phyloP scores from a whole-genome alignment of 53 echinoderm and acorn worm species.

The Astropecten irregularis region DNA sequence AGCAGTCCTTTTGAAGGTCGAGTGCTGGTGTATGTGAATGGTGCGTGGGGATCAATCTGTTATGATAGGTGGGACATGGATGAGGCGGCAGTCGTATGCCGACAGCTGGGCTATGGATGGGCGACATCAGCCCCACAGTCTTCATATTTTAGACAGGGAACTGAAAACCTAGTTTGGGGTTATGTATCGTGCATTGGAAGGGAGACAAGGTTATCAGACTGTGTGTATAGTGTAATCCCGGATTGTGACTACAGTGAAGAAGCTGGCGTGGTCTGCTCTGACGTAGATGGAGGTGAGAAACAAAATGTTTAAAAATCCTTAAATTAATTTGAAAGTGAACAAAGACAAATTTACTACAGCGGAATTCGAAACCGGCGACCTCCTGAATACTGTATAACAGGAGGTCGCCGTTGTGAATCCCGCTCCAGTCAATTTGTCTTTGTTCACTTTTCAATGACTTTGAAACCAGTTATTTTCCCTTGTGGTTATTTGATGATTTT shows the following conservation, averaged over 20 bases:
- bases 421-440: too few relatives aligned
- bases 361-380: too few relatives aligned
- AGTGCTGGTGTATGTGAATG: conserved; percentile 58
- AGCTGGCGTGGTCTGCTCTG: neutral
- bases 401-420: too few relatives aligned
- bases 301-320: too few relatives aligned
- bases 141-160: conserved; percentile 56
- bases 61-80: conserved; percentile 46
- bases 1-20: conserved; percentile 22
- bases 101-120: conserved; percentile 50
- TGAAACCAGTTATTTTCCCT: too few relatives aligned
- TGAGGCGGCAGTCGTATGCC: conserved; percentile 64
- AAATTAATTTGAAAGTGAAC: too few relatives aligned
- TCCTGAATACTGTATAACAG: too few relatives aligned
- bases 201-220: neutral
- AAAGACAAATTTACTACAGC: too few relatives aligned
- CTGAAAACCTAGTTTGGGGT: conserved; percentile 44
- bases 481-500: too few relatives aligned
- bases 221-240: neutral
- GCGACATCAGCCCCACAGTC: neutral
- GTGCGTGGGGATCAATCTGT: conserved; percentile 70
- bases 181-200: conserved; percentile 45
- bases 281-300: too few relatives aligned
- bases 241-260: neutral
- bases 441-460: too few relatives aligned